phyloP scores from a whole-genome alignment of 2,888 invertebrate species.

The Cheilosia impressa region DNA sequence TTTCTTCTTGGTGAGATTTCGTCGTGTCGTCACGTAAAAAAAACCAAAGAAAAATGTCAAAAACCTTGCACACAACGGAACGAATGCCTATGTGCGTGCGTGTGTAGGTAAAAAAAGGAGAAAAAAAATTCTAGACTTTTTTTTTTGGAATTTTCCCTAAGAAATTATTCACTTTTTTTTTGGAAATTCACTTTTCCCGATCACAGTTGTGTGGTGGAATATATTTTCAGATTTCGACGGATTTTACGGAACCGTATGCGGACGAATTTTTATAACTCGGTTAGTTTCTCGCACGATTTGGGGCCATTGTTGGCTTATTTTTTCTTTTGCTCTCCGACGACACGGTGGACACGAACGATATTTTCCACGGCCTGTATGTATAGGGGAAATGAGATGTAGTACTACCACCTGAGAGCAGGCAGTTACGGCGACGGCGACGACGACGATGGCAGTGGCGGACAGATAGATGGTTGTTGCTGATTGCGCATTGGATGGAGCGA shows the following conservation, averaged over 20 bases:
- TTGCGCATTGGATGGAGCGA: conserved; percentile 1
- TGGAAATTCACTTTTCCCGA: conserved; percentile 43
- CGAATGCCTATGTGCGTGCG: conserved; percentile 6
- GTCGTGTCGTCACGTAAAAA: conserved; percentile 65
- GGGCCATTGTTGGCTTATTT: conserved; percentile 68
- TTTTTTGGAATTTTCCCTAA: conserved; percentile 59
- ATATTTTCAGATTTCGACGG: conserved; percentile 32
- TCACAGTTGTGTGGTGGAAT: conserved; percentile 56
- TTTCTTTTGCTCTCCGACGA: conserved; percentile 36
- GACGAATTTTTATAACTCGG: conserved; percentile 31
- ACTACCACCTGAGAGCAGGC: conserved; percentile 68
- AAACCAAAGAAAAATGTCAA: conserved; percentile 70
- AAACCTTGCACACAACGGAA: conserved; percentile 65
- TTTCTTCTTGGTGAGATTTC: conserved; percentile 66
- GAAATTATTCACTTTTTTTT: conserved; percentile 50
- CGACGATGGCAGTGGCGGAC: conserved; percentile 38
- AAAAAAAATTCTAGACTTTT: conserved; percentile 69
- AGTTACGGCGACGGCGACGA: conserved; percentile 34
- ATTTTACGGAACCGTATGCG: conserved; percentile 34
- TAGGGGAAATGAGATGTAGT: conserved; percentile 70
- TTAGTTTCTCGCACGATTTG: conserved; percentile 62
- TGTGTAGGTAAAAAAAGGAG: conserved; percentile 25
- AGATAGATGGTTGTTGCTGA: conserved; percentile 32
- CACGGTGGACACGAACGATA: conserved; percentile 60
- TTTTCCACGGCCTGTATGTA: conserved; percentile 57